A percentile compares a stretch with the other conserved stretches of the same genome.
Conservation (phyloP, 2,888 invertebrate species). For the Oligia strigilis region DNA sequence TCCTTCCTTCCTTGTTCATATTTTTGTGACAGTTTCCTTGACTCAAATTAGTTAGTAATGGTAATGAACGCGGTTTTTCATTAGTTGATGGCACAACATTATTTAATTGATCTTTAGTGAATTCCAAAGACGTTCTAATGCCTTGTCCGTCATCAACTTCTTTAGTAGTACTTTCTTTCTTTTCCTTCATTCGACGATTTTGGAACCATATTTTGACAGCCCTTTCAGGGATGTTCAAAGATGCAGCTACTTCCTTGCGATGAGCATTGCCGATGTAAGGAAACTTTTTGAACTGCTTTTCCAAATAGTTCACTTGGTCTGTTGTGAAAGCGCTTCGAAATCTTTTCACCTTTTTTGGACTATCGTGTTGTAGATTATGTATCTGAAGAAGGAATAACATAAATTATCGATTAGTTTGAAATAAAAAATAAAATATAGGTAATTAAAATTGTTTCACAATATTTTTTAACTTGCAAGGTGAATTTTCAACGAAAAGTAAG, state of each 20-base stretch:
- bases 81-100: slow-evolving; percentile 72
- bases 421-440: not conserved
- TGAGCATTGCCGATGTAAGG: slow-evolving; percentile 93
- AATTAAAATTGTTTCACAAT: slow-evolving; percentile 11
- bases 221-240: slow-evolving; percentile 92
- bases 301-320: slow-evolving; percentile 93
- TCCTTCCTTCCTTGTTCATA: not conserved
- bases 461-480: slow-evolving; percentile 1
- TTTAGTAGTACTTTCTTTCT: slow-evolving; percentile 87
- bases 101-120: slow-evolving; percentile 72
- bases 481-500: not conserved
- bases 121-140: slow-evolving; percentile 58
- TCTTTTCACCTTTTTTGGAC: slow-evolving; percentile 74
- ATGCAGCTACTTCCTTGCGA: slow-evolving; percentile 92
- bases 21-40: slow-evolving; percentile 12
- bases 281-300: slow-evolving; percentile 92
- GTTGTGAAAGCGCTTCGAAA: slow-evolving; percentile 93
- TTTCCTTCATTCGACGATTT: slow-evolving; percentile 94
- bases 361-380: slow-evolving; percentile 39
- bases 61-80: slow-evolving; percentile 68
- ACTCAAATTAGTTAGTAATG: slow-evolving; percentile 53
- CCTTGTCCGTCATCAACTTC: slow-evolving; percentile 69
- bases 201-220: slow-evolving; percentile 97
- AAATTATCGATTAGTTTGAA: not conserved
- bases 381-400: slow-evolving; percentile 63